Conservation (phyloP, 2,797 vertebrate genomes). For the Myiotriccus ornatus region DNA sequence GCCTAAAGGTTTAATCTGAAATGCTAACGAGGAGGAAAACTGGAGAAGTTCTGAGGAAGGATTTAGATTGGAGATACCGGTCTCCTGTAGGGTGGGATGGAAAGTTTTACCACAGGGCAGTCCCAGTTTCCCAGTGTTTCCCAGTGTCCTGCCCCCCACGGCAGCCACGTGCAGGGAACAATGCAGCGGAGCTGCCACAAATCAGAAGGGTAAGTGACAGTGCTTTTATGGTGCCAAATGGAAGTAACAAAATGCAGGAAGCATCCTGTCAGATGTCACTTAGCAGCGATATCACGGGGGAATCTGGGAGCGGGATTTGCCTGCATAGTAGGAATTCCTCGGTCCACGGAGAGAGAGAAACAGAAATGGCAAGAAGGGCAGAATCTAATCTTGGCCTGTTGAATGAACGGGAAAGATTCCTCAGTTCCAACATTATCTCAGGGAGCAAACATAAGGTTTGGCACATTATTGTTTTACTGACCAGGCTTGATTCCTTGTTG, state of each 20-base stretch:
- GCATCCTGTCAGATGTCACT: slow-evolving; percentile 67
- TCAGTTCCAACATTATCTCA: background rate
- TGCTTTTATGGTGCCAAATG: slow-evolving; percentile 46
- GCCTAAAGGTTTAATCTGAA: slow-evolving; percentile 42
- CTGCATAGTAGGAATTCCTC: slow-evolving; percentile 63
- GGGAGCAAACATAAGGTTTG: background rate
- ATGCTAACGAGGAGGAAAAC: slow-evolving; percentile 26
- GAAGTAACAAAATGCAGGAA: slow-evolving; percentile 65
- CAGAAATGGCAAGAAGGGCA: slow-evolving; percentile 42
- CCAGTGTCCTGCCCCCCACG: background rate
- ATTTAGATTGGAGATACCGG: background rate
- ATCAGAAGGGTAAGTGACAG: slow-evolving; percentile 58
- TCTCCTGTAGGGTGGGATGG: background rate
- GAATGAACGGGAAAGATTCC: background rate
- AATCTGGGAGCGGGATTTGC: slow-evolving; percentile 57
- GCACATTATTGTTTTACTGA: background rate
- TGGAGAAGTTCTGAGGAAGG: background rate
- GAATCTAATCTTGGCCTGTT: slow-evolving; percentile 16
- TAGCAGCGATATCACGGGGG: slow-evolving; percentile 28
- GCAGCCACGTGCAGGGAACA: background rate
- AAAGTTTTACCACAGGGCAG: background rate
- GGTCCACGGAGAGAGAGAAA: background rate
- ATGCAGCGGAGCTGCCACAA: background rate
- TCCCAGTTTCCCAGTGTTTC: background rate
- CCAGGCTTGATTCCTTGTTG: background rate